Percentiles rank a stretch among this genome's conserved stretches.
Evolutionary conservation across 1,140 invertebrate species (phyloP).

Genomic region (Neodiprion fabricii): DNA sequence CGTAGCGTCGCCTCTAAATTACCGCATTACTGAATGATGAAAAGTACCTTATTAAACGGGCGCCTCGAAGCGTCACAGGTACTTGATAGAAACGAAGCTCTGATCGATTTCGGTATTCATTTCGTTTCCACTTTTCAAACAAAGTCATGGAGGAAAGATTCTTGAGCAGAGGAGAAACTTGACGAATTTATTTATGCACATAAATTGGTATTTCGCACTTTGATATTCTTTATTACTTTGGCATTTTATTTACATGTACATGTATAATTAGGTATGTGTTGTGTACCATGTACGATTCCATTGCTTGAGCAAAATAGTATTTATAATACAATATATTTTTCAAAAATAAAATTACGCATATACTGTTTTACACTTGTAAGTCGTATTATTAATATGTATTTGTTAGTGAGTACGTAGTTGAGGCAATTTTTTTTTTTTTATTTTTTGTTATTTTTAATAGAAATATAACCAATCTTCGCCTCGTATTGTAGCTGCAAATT

Average conservation of each 20-base stretch:
- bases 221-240: slow-evolving; percentile 9
- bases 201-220: background rate
- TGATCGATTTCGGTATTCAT: too few species aligned
- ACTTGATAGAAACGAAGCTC: too few species aligned
- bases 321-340: slow-evolving; percentile 10
- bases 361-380: too few species aligned
- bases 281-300: too few species aligned
- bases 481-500: background rate
- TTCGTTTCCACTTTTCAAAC: too few species aligned
- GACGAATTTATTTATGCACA: background rate
- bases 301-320: slow-evolving; percentile 16
- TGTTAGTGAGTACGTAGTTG: background rate
- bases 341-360: background rate
- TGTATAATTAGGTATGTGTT: background rate
- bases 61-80: too few species aligned
- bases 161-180: slow-evolving; percentile 17
- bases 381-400: too few species aligned
- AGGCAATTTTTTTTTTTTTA: background rate
- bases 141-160: too few species aligned
- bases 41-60: too few species aligned
- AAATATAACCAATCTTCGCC: background rate
- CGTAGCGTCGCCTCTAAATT: too few species aligned
- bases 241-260: slow-evolving; percentile 11
- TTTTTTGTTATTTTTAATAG: too few species aligned
- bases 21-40: too few species aligned